These are phyloP conservation scores for Petaurus breviceps DNA, from an alignment of 2,113 vertebrate genomes.

Conservation along the genomic window DNA sequence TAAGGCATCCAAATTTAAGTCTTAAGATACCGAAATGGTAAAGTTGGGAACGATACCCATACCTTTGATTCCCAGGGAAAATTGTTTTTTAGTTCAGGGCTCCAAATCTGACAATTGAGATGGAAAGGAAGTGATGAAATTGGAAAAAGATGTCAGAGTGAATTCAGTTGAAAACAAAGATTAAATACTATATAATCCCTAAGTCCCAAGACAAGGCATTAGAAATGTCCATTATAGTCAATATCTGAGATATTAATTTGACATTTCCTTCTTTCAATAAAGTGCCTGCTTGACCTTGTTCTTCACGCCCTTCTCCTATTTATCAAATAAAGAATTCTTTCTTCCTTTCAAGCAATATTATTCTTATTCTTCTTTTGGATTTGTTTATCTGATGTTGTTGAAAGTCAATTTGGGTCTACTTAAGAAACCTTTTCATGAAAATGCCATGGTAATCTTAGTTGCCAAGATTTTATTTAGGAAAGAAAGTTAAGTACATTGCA, in stretches of 20 bases:
- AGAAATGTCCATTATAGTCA: not conserved
- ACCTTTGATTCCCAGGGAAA: not conserved
- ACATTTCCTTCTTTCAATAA: not conserved
- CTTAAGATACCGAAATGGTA: not conserved
- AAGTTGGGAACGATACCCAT: constrained; percentile 7
- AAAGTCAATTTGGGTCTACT: constrained; percentile 21
- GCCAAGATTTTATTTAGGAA: not conserved
- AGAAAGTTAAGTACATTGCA: constrained; percentile 13
- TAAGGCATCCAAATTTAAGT: constrained; percentile 45
- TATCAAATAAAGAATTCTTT: not conserved
- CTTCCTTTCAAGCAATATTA: not conserved
- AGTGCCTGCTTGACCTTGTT: not conserved
- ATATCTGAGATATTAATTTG: not conserved
- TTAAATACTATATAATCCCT: constrained; percentile 13
- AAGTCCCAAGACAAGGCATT: not conserved
- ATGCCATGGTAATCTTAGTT: not conserved
- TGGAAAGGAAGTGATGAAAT: constrained; percentile 24
- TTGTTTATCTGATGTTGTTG: constrained; percentile 21
- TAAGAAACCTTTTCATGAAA: constrained; percentile 10
- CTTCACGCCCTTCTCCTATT: constrained; percentile 38
- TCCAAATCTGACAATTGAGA: not conserved
- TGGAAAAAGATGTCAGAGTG: not conserved
- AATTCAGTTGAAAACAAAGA: constrained; percentile 3
- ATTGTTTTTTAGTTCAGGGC: not conserved
- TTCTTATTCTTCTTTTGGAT: constrained; percentile 3